Percentiles rank a stretch among this genome's conserved stretches.
These are phyloP conservation scores for Rattus norvegicus DNA, from an alignment of 2,113 vertebrate species.

Conservation along the genomic window GRCr8 NC_086019.1:42627501-42628000, in stretches of 20 bases:
- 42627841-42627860: neutral
- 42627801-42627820: neutral
- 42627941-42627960: neutral
- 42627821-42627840: conserved; percentile 14
- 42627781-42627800: neutral
- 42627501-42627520: neutral
- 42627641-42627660: neutral
- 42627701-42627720: neutral
- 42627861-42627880: neutral
- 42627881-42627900: neutral
- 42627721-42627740: neutral
- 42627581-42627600: neutral
- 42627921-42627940: neutral
- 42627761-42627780: neutral
- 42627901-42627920: neutral
- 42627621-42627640: neutral
- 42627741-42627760: neutral
- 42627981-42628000: neutral
- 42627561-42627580: neutral
- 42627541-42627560: neutral
- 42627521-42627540: neutral
- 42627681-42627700: neutral
- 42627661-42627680: neutral
- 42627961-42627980: neutral
- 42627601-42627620: neutral